Conservation (phyloP, 1,140 invertebrate genomes). For the Vanessa tameamea region DNA sequence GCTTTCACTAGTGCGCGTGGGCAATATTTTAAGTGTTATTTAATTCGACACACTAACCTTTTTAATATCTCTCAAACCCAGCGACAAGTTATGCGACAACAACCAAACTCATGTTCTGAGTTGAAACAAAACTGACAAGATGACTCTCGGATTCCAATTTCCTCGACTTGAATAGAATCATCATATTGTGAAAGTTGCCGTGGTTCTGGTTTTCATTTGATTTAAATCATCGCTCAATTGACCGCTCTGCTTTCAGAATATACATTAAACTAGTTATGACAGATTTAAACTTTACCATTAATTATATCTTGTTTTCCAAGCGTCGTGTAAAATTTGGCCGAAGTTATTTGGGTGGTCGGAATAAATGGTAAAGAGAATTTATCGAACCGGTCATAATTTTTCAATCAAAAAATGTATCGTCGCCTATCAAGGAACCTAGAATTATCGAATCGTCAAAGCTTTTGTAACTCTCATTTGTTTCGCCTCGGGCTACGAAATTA, state of each 20-base stretch:
- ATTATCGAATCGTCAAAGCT: constrained; percentile 60
- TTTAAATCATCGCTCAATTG: constrained; percentile 61
- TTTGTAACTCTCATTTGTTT: constrained; percentile 71
- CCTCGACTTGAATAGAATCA: constrained; percentile 50
- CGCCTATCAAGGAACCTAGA: constrained; percentile 36
- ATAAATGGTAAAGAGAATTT: constrained; percentile 23
- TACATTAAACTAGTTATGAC: constrained; percentile 51
- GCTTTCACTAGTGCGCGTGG: constrained; percentile 66
- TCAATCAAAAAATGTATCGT: constrained; percentile 33
- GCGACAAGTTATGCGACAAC: constrained; percentile 58
- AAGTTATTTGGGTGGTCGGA: constrained; percentile 36
- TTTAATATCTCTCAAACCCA: constrained; percentile 50
- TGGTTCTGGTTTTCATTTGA: constrained; percentile 53
- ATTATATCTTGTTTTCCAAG: constrained; percentile 40
- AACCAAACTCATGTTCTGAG: constrained; percentile 49
- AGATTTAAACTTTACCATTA: constrained; percentile 41
- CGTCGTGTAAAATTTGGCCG: neutral
- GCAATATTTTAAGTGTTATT: constrained; percentile 72
- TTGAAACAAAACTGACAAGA: constrained; percentile 52
- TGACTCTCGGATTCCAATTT: constrained; percentile 51
- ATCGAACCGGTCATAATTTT: constrained; percentile 29
- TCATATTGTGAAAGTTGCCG: constrained; percentile 64
- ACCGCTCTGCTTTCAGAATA: constrained; percentile 54
- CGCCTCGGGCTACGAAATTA: constrained; percentile 71
- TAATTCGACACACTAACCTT: constrained; percentile 73